Evolutionary conservation across 2,797 vertebrate species (phyloP).

Genomic region (Pipistrellus pipistrellus): DNA sequence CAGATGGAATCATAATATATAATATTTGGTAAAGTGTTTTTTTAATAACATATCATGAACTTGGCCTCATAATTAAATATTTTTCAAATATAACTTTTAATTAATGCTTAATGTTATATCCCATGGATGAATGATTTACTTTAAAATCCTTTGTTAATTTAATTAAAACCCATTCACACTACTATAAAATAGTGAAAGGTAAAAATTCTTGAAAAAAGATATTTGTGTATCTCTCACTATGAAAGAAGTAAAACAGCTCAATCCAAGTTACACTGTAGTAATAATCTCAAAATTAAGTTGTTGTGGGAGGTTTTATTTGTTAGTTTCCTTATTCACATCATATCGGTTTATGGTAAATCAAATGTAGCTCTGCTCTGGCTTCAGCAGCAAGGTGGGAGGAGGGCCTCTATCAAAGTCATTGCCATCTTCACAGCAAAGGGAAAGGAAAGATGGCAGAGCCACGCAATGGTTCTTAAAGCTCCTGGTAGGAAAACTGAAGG

Average conservation of each 20-base stretch:
- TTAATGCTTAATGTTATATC: slow-evolving; percentile 3
- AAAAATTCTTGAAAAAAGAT: slow-evolving; percentile 40
- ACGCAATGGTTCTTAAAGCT: background rate
- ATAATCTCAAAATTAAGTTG: background rate
- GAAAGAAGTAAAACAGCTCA: background rate
- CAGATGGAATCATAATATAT: background rate
- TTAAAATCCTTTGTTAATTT: slow-evolving; percentile 16
- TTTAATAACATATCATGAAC: slow-evolving; percentile 17
- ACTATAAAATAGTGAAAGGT: background rate
- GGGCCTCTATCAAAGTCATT: background rate
- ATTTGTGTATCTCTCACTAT: background rate
- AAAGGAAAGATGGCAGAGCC: background rate
- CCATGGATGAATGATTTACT: background rate
- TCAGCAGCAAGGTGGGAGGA: background rate
- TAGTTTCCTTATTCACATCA: background rate
- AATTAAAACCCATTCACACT: background rate
- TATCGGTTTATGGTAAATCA: background rate
- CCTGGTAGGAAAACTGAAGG: background rate
- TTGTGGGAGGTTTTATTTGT: background rate
- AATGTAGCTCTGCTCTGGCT: background rate
- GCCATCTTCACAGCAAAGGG: background rate
- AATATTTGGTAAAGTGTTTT: slow-evolving; percentile 6
- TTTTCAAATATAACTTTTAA: slow-evolving; percentile 35
- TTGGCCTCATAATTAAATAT: slow-evolving; percentile 47
- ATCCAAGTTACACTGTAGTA: background rate